Evolutionary conservation across 2,113 vertebrate genomes (phyloP).

Genomic region (Bos indicus): DNA sequence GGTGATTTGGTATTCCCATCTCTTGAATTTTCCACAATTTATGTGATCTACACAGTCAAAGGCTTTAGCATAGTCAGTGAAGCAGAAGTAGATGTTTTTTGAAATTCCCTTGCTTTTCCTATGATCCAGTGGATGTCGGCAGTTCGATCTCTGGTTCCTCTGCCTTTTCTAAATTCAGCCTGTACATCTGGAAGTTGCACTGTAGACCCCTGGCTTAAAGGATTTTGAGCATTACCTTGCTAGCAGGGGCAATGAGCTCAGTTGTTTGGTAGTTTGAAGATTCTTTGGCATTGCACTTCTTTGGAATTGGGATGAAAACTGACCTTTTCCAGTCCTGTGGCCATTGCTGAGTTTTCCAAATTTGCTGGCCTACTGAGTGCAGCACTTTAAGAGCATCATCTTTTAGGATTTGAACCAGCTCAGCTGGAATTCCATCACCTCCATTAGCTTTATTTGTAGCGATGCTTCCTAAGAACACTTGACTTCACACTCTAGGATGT

Average conservation of each 20-base stretch:
- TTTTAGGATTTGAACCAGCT: background rate
- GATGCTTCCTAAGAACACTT: background rate
- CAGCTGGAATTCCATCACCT: background rate
- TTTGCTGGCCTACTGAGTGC: background rate
- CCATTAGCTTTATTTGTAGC: background rate
- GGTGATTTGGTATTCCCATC: background rate
- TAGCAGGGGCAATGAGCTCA: background rate
- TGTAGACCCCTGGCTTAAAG: background rate
- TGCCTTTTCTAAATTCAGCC: background rate
- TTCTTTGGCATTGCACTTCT: background rate
- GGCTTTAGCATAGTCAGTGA: background rate
- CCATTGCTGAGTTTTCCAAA: background rate
- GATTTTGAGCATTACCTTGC: background rate
- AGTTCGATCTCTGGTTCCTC: background rate
- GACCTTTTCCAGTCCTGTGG: background rate
- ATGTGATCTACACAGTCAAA: background rate
- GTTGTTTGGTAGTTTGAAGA: background rate
- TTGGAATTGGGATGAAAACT: background rate
- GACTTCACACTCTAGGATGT: background rate
- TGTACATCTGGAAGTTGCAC: background rate
- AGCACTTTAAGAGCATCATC: background rate
- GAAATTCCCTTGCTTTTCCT: background rate
- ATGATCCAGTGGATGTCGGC: background rate
- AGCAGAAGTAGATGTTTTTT: background rate
- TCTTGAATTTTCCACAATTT: background rate